Evolutionary conservation across 1,140 invertebrate species (phyloP), one percentile per base, ranked within the genome.

Genomic region (Sitophilus oryzae): DNA sequence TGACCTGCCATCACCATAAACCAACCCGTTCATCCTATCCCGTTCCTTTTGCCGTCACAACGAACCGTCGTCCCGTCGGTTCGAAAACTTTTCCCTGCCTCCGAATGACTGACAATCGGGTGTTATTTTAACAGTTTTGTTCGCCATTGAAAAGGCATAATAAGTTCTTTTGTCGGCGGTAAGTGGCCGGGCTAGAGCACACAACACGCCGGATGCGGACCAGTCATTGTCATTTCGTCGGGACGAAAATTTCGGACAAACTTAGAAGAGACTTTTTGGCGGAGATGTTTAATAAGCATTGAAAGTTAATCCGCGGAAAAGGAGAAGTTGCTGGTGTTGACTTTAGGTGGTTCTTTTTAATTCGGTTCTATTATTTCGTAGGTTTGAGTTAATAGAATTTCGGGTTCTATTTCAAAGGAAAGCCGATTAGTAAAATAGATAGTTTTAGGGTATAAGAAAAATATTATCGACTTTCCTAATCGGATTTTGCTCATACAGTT

Each of bases 61-160:
- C n/a, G n/a, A n/a, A n/a, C n/a, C n/a, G n/a, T n/a, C n/a, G n/a
- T n/a, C n/a, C n/a, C n/a, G n/a, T n/a, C n/a, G n/a, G n/a, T n/a
- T n/a, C n/a, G n/a, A n/a, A n/a, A n/a, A n/a, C n/a, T n/a, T n/a
- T n/a, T n/a, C n/a, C n/a, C n/a, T n/a, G n/a, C n/a, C n/a, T 35
- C n/a, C 30, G 38, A 56, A 43, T 56, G 45, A 49, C 45, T 21
- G 53, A 56, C 53, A 52, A 58, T 49, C 15, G 43, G 38, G 45
- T 58, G 49, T 58, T 58, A 53, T 58, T 58, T 58, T 58, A 58
- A 47, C 56, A 58, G 38, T 50, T 58, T 42, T 16, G 56, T 43
- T 45, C 44, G 49, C 38, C 36, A 5, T 19, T 20, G 45, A 48
- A 52, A 58, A 58, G 51, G 35, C 44, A 49, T 52, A 58, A 58